These are phyloP conservation scores for Zophobas morio DNA, from an alignment of 1,140 invertebrate species.

Conservation along the genomic window DNA sequence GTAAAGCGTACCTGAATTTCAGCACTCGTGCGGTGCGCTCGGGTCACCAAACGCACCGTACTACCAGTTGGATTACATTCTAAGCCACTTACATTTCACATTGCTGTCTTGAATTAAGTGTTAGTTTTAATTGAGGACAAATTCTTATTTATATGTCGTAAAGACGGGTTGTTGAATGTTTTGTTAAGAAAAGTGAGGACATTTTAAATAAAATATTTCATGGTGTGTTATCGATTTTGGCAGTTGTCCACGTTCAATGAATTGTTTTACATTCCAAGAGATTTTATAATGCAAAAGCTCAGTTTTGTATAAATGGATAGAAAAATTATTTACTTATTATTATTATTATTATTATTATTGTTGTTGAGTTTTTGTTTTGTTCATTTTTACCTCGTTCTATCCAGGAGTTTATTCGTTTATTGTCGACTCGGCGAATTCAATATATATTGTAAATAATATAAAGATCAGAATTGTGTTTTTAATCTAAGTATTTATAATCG, in stretches of 20 bases:
- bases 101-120: constrained; percentile 34
- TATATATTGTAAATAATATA: constrained; percentile 40
- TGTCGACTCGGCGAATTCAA: constrained; percentile 37
- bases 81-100: constrained; percentile 35
- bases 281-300: constrained; percentile 36
- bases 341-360: neutral
- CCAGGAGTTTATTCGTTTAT: constrained; percentile 31
- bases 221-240: constrained; percentile 38
- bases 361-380: constrained; percentile 30
- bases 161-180: constrained; percentile 38
- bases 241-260: constrained; percentile 34
- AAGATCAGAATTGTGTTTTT: constrained; percentile 37
- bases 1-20: constrained; percentile 42
- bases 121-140: constrained; percentile 28
- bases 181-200: constrained; percentile 35
- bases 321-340: neutral
- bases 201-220: constrained; percentile 33
- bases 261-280: constrained; percentile 36
- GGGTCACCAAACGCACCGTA: neutral
- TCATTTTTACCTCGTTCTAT: constrained; percentile 26
- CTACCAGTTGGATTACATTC: constrained; percentile 26
- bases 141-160: constrained; percentile 35
- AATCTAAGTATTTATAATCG: constrained; percentile 35
- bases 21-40: constrained; percentile 5
- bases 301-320: constrained; percentile 40